phyloP scores from a whole-genome alignment of 1,140 invertebrate genomes.

The Lethocerus indicus region DNA sequence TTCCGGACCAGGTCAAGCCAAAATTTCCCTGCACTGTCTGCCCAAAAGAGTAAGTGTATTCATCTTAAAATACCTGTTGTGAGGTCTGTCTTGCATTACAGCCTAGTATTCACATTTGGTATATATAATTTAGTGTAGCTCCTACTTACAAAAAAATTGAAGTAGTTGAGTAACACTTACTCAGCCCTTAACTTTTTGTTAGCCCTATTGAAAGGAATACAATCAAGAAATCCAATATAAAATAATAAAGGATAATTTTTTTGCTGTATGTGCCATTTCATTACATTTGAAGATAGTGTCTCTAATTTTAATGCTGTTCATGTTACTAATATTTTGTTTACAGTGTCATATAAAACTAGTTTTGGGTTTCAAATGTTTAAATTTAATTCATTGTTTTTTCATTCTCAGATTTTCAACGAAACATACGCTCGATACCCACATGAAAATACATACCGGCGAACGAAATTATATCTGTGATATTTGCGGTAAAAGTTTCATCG shows the following conservation, averaged over 20 bases:
- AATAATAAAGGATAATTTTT: too few species aligned
- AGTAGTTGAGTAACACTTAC: too few species aligned
- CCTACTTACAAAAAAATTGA: not conserved
- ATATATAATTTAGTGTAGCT: not conserved
- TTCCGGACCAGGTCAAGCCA: constrained; percentile 19
- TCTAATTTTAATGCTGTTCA: too few species aligned
- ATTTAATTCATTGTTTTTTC: not conserved
- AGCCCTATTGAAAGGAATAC: not conserved
- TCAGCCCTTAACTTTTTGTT: too few species aligned
- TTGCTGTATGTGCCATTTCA: too few species aligned
- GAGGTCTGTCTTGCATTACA: not conserved
- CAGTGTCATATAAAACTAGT: too few species aligned
- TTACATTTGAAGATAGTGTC: too few species aligned
- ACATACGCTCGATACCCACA: constrained; percentile 17
- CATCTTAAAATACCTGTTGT: too few species aligned
- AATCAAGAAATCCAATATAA: too few species aligned
- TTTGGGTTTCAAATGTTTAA: too few species aligned
- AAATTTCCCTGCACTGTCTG: constrained; percentile 28
- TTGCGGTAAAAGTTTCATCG: constrained; percentile 22
- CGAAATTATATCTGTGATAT: constrained; percentile 23
- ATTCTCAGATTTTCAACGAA: constrained; percentile 16
- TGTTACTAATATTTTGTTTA: too few species aligned
- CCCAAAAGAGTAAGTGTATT: constrained; percentile 22
- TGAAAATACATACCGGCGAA: constrained; percentile 21
- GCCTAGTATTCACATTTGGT: not conserved